Base-by-base conservation (phyloP, 2,113 vertebrate species). In the Xenopus laevis region DNA sequence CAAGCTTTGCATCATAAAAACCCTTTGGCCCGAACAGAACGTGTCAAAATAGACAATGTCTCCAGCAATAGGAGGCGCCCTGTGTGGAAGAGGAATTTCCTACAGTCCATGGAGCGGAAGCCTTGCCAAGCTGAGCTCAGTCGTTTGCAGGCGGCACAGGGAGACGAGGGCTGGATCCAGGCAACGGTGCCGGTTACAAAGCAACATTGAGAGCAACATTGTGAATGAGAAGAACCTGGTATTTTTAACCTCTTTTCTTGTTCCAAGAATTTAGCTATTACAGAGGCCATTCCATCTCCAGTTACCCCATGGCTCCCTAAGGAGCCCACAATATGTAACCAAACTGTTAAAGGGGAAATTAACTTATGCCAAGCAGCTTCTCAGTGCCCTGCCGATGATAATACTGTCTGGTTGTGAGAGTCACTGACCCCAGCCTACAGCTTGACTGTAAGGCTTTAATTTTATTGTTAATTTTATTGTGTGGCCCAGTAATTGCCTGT, bases 21-120 rank as follows among this genome's bases (percentile, higher is more conserved):
- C 52, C 15, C 47, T 27, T 70, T 76, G 66, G 74, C 58, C 59
- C 23, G 17, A 21, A 64, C 53, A 70, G 69, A 76, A 76, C 44
- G 74, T 76, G 73, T 76, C 66, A 64, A 57, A 76, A 64, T 76
- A 69, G 74, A 69, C 66, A 57, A 55, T 21, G 66, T 70, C 50
- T 76, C 74, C 74, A 76, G 74, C 74, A 64, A 69, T 64, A n/a
- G 74, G 74, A 76, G 74, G 63, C 66, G 64, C 69, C 74, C 74
- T 76, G 74, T 66, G 13, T 55, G 50, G 66, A 64, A 57, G 59
- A 76, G 74, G 74, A 76, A 76, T 76, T 76, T 76, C 74, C 74
- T 69, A 64, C 30, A 59, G 57, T 55, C 66, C 45, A 58, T 47
- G 59, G 50, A 23, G 10, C n/a, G n/a, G n/a, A 23, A n/a, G 13